Percentiles rank a stretch among this genome's conserved stretches.
These are phyloP conservation scores for Melanotaenia parkinsoni DNA, from an alignment of 2,797 vertebrate genomes.

Conservation along the genomic window DNA sequence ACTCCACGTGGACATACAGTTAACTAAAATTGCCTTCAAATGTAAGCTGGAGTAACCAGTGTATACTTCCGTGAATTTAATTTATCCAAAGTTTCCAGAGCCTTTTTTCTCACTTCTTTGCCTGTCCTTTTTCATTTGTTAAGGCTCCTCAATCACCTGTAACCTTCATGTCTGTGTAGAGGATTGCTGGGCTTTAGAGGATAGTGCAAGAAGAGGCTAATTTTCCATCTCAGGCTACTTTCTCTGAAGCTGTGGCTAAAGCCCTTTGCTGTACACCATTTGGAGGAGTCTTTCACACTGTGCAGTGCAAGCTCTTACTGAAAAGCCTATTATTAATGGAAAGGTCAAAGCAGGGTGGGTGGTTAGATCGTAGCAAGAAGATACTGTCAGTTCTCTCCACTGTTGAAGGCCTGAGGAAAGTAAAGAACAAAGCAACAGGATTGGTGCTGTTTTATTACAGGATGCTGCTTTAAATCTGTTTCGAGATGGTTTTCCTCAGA, in stretches of 20 bases:
- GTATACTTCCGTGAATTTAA: slow-evolving; percentile 13
- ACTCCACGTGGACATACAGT: not conserved
- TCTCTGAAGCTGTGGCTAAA: slow-evolving; percentile 43
- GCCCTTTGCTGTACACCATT: slow-evolving; percentile 63
- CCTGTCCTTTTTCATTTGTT: slow-evolving; percentile 21
- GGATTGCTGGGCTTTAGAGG: slow-evolving; percentile 40
- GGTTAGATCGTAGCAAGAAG: slow-evolving; percentile 62
- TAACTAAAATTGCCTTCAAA: not conserved
- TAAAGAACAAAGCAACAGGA: slow-evolving; percentile 51
- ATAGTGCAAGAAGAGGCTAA: slow-evolving; percentile 49
- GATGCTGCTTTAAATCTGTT: slow-evolving; percentile 3
- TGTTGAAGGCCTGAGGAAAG: slow-evolving; percentile 35
- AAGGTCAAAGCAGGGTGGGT: slow-evolving; percentile 77
- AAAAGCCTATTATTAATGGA: slow-evolving; percentile 80
- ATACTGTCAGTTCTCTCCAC: slow-evolving; percentile 63
- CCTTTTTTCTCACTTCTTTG: slow-evolving; percentile 6
- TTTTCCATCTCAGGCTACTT: slow-evolving; percentile 50
- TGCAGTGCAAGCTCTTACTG: slow-evolving; percentile 50
- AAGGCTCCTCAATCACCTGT: slow-evolving; percentile 19
- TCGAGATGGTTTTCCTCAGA: not conserved
- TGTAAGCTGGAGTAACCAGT: slow-evolving; percentile 6
- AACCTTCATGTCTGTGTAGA: slow-evolving; percentile 39
- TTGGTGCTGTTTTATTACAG: slow-evolving; percentile 25
- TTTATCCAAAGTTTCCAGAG: slow-evolving; percentile 7
- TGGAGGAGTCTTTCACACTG: slow-evolving; percentile 53